These are phyloP conservation scores for Agelastica alni DNA, from an alignment of 2,888 invertebrate genomes.

Conservation along the genomic window DNA sequence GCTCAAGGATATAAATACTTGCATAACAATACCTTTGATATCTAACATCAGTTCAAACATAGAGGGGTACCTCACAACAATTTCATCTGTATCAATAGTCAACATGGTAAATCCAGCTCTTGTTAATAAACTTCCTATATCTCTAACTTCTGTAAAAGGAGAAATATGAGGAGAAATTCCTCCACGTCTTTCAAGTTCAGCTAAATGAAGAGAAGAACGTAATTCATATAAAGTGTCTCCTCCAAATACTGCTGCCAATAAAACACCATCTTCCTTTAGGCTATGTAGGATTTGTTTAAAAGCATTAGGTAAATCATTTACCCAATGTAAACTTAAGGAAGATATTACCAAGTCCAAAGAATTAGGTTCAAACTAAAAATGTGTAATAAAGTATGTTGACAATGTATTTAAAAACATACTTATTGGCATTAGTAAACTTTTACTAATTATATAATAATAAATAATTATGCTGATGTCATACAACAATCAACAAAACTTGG, in stretches of 20 bases:
- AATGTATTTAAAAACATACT: too few species aligned
- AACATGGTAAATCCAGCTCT: conserved; percentile 89
- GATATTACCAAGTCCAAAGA: conserved; percentile 88
- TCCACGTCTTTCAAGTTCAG: conserved; percentile 88
- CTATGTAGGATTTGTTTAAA: conserved; percentile 70
- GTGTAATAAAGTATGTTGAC: too few species aligned
- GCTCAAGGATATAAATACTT: too few species aligned
- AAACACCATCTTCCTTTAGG: conserved; percentile 88
- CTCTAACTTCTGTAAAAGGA: conserved; percentile 84
- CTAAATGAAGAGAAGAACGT: conserved; percentile 86
- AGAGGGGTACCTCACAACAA: conserved; percentile 86
- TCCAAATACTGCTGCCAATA: conserved; percentile 92
- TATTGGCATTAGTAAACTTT: too few species aligned
- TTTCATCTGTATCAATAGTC: conserved; percentile 93
- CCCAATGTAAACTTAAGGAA: conserved; percentile 91
- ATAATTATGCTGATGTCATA: too few species aligned
- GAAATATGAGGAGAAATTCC: conserved; percentile 91
- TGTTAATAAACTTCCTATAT: conserved; percentile 84
- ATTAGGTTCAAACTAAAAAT: conserved; percentile 68
- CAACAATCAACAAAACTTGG: too few species aligned
- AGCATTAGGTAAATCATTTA: conserved; percentile 92
- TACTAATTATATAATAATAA: too few species aligned
- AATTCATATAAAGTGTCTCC: conserved; percentile 94
- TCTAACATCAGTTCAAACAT: conserved; percentile 95
- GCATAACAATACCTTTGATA: conserved; percentile 80